A percentile compares a stretch with the other conserved stretches of the same genome.
phyloP scores from a whole-genome alignment of 2,113 vertebrate genomes.

The Calyptomena viridis region DNA sequence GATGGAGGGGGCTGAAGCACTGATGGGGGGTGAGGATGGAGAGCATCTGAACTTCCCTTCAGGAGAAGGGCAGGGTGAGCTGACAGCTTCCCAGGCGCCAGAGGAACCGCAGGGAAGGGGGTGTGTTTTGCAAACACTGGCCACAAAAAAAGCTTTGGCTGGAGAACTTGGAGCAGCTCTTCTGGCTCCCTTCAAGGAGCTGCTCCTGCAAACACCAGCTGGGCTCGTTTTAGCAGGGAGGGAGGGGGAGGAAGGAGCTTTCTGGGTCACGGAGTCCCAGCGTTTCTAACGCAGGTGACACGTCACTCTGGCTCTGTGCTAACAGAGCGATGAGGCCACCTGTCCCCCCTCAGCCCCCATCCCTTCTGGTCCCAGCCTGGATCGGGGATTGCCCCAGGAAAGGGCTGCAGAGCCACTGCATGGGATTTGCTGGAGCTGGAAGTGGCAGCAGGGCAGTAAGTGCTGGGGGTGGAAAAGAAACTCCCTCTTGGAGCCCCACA shows the following conservation, averaged over 20 bases:
- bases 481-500: fast-evolving
- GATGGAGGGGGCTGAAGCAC: background rate
- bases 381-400: background rate
- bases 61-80: background rate
- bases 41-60: background rate
- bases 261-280: background rate
- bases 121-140: background rate
- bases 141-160: background rate
- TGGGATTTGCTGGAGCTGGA: background rate
- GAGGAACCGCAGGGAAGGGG: background rate
- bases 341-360: background rate
- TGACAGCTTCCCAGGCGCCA: background rate
- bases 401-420: background rate
- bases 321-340: background rate
- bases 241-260: background rate
- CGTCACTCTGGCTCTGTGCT: background rate
- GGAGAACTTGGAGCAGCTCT: background rate
- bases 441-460: background rate
- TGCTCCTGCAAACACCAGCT: background rate
- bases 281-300: background rate
- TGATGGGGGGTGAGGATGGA: fast-evolving
- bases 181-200: background rate
- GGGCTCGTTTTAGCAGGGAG: background rate
- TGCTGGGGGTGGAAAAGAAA: background rate
- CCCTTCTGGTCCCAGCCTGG: background rate